Percentiles rank a stretch among this genome's conserved stretches.
phyloP scores from a whole-genome alignment of 2,888 invertebrate genomes.

The Eilema sororculum region DNA sequence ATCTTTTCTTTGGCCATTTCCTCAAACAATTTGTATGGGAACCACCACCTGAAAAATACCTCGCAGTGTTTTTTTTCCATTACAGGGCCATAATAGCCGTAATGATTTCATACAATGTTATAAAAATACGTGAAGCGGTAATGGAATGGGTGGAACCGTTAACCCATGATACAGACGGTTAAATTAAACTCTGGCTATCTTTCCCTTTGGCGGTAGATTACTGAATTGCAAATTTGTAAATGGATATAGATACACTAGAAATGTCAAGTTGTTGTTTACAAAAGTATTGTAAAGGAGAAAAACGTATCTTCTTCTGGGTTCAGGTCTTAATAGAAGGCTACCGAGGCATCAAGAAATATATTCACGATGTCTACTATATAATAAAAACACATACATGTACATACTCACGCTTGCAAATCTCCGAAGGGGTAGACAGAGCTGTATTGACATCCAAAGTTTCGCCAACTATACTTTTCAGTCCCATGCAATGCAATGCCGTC shows the following conservation, averaged over 20 bases:
- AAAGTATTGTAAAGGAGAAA: not conserved
- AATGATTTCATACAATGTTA: constrained; percentile 42
- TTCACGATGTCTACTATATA: no score
- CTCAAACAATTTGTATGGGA: constrained; percentile 38
- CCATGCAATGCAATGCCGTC: no score
- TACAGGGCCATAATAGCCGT: constrained; percentile 25
- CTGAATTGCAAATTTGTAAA: constrained; percentile 70
- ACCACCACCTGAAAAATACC: constrained; percentile 35
- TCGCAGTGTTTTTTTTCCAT: constrained; percentile 41
- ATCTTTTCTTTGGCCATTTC: constrained; percentile 14
- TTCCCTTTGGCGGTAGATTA: constrained; percentile 66
- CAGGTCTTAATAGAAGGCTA: not conserved
- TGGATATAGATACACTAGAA: constrained; percentile 52
- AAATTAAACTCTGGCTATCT: constrained; percentile 64
- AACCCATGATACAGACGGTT: constrained; percentile 50
- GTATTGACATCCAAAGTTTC: no score
- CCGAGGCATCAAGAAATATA: no score
- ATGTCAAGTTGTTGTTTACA: constrained; percentile 13
- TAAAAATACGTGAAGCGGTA: constrained; percentile 31
- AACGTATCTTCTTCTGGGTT: not conserved
- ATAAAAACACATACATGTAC: no score
- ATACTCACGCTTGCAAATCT: no score
- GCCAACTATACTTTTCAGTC: no score
- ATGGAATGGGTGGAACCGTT: constrained; percentile 44
- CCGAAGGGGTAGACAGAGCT: no score